phyloP scores from a whole-genome alignment of 1,140 invertebrate genomes.

The Spodoptera frugiperda region DNA sequence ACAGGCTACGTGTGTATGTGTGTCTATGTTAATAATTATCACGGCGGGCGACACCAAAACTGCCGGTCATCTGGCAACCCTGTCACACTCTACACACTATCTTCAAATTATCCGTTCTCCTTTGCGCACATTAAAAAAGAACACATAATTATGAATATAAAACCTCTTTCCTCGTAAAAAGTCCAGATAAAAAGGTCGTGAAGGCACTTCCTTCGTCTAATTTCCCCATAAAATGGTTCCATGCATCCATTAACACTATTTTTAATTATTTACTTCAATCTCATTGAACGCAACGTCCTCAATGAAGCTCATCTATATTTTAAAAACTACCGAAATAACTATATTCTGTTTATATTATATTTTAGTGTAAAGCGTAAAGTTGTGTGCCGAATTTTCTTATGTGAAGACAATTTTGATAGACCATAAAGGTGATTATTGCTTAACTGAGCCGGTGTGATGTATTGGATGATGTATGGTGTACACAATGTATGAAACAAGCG shows the following conservation, averaged over 20 bases:
- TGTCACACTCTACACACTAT: constrained; percentile 41
- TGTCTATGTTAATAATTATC: neutral
- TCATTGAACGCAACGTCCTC: constrained; percentile 69
- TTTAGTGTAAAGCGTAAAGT: constrained; percentile 63
- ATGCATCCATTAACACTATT: constrained; percentile 65
- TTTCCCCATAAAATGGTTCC: constrained; percentile 63
- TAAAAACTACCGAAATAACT: constrained; percentile 64
- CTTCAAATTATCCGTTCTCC: constrained; percentile 61
- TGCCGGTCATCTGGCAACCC: constrained; percentile 32
- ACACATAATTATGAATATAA: constrained; percentile 70
- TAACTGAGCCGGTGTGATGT: constrained; percentile 48
- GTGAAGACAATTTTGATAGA: constrained; percentile 53
- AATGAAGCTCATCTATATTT: constrained; percentile 67
- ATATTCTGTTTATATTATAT: constrained; percentile 61
- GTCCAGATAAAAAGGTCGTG: constrained; percentile 65
- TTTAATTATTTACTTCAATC: constrained; percentile 63
- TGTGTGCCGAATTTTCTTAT: constrained; percentile 64
- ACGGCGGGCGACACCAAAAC: constrained; percentile 16
- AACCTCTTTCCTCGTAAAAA: constrained; percentile 66
- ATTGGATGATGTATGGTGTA: constrained; percentile 63
- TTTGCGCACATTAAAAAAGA: constrained; percentile 60
- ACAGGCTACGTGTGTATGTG: no score
- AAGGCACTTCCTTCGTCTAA: constrained; percentile 64
- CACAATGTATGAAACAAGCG: constrained; percentile 67
- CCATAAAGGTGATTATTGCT: constrained; percentile 54